A percentile compares a stretch with the other conserved stretches of the same genome.
Evolutionary conservation across 2,797 vertebrate species (phyloP).

Genomic region (Micrastur ruficollis): DNA sequence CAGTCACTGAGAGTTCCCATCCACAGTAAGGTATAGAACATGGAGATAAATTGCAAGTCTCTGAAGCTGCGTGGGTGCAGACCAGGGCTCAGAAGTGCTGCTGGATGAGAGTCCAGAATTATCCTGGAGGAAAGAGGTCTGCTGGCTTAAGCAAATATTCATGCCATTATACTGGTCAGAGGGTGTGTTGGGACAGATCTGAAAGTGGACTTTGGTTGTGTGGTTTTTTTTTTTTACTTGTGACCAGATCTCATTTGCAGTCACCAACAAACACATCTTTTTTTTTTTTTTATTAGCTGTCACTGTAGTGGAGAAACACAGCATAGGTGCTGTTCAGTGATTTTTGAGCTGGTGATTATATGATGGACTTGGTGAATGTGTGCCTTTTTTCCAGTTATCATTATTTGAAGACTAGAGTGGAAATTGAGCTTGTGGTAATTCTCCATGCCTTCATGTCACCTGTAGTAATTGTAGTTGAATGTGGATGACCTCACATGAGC

Average conservation of each 20-base stretch:
- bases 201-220: neutral
- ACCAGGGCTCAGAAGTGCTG: neutral
- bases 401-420: neutral
- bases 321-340: neutral
- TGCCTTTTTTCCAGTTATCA: neutral
- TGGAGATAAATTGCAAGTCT: neutral
- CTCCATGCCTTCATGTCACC: rapidly evolving
- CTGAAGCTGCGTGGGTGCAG: neutral
- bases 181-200: neutral
- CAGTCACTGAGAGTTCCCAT: neutral
- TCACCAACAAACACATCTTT: neutral
- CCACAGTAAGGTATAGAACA: rapidly evolving
- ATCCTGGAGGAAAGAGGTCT: neutral
- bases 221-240: neutral
- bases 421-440: neutral
- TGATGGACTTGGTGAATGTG: rapidly evolving
- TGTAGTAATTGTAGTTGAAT: neutral
- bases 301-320: neutral
- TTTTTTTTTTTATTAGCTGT: neutral
- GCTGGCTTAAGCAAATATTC: neutral
- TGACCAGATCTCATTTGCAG: neutral
- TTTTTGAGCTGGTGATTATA: neutral
- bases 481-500: neutral
- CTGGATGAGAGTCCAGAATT: neutral
- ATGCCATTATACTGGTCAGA: rapidly evolving